Base-by-base conservation (phyloP, 2,888 invertebrate species). In the Phania funesta region DNA sequence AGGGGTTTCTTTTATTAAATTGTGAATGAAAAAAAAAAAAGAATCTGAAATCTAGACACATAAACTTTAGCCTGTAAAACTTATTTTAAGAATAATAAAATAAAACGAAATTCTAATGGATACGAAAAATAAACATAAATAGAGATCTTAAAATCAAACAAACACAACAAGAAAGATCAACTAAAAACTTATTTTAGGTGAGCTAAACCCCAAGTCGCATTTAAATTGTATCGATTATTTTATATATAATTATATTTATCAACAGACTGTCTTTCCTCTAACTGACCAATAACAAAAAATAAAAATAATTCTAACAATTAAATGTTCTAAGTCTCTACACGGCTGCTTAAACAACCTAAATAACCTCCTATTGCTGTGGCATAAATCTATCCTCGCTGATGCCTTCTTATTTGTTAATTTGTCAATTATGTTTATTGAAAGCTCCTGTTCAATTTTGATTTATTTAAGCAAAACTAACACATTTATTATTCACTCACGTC, bases 141-240 rank as follows among this genome's bases (percentile, higher is more conserved):
- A 13, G 20, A 52, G 67, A 77, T 67, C 38, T 75, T 77, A 77
- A 78, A 73, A 62, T 54, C 11, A 65, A 80, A 62, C 16, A 54
- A 54, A 64, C 29, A 46, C 46, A 76, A 71, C 79, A 84, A 73
- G 80, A 60, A 58, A 62, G 56, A 56, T 60, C 68, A 68, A 54
- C 62, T 68, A n/a, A 62, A 70, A 78, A 74, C 68, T 78, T 60
- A 78, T 78, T 82, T 82, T 90, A 91, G 91, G 90, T 91, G 90
- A 91, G 91, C 91, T 91, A 89, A 90, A 90, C 90, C 90, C 90
- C 90, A 90, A 90, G 88, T 87, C 88, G 87, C 88, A 84, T 48
- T 76, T 38, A 24, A 41, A 35, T 32, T 44, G n/a, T n/a, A n/a
- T n/a, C n/a, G n/a, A 65, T 29, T 7, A n/a, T 35, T 16, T 32